Base-by-base conservation (phyloP, 2,113 vertebrate genomes). In the Sphyrna mokarran region DNA sequence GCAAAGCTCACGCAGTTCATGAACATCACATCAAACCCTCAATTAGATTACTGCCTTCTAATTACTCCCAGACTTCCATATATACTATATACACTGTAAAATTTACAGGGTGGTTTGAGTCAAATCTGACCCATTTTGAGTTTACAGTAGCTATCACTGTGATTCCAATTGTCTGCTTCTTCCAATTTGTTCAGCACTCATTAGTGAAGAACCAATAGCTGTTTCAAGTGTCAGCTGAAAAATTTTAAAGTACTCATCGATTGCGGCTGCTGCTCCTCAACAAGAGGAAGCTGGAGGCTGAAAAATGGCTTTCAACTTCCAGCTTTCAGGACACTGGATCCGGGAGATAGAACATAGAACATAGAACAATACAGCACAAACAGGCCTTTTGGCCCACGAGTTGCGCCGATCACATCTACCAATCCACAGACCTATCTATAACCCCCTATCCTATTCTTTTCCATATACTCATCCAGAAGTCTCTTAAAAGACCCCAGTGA, bases 1-100 rank as follows among this genome's bases (percentile, higher is more conserved):
- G 89, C 89, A 91, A 91, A 91, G 58, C 89, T 91, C 58, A 37
- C 63, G 61, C 89, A 63, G 89, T 91, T 91, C 89, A 63, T 91
- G 89, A 66, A 91, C 89, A 63, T 66, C 58, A 37, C 89, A 66
- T 91, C 89, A 91, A 91, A 13, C 18, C 89, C 61, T 66, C 89
- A 91, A 91, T 91, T 91, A 91, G 89, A 91, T 63, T 91, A 91
- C 89, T 91, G 89, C 58, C 58, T 91, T 66, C 58, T 91, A 91
- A 91, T 91, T 91, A 91, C 61, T 91, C 89, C 89, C 89, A 91
- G 89, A 9, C 58, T 54, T 91, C 89, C 61, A 66, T 22, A 91
- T 33, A 66, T 63, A 91, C 66, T 66, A 91, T 91, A 63, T 66
- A 37, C 14, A 66, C 89, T 91, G 33, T 91, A 91, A 91, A 91